Evolutionary conservation across 2,797 vertebrate species (phyloP).

Genomic region (Gymnopithys bicolor): DNA sequence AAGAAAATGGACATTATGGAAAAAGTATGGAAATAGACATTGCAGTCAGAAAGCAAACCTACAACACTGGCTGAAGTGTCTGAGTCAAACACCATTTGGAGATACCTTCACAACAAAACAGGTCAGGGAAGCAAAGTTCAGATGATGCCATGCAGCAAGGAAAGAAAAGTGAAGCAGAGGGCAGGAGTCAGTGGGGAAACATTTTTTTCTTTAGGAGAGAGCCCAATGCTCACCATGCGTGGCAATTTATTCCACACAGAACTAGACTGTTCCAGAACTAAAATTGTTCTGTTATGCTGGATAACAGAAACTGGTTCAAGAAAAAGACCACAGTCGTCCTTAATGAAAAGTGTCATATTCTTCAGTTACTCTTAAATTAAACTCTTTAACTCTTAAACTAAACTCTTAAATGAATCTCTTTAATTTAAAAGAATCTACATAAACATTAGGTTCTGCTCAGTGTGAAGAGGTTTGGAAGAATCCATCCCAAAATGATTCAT

Average conservation of each 20-base stretch:
- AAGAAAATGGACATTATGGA: not conserved
- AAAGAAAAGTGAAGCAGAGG: not conserved
- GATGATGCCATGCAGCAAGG: not conserved
- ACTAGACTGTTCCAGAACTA: not conserved
- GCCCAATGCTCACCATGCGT: not conserved
- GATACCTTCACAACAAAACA: not conserved
- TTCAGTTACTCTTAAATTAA: conserved; percentile 31
- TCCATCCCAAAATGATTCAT: conserved; percentile 60
- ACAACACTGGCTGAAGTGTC: not conserved
- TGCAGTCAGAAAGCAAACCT: not conserved
- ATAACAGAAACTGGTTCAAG: conserved; percentile 2
- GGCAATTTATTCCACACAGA: not conserved
- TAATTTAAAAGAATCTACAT: conserved; percentile 52
- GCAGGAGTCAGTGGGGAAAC: not conserved
- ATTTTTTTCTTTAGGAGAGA: not conserved
- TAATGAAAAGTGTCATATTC: not conserved
- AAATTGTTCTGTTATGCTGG: not conserved
- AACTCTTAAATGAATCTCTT: conserved; percentile 34
- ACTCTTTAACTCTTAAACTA: conserved; percentile 11
- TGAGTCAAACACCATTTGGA: not conserved
- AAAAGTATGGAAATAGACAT: not conserved
- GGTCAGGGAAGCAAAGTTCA: not conserved
- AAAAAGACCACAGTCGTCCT: not conserved
- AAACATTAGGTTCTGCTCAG: conserved; percentile 31
- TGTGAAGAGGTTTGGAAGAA: conserved; percentile 39